Percentiles rank a stretch among this genome's conserved stretches.
phyloP scores from a whole-genome alignment of 2,797 vertebrate genomes.

The Myoxocephalus aenaeus region DNA sequence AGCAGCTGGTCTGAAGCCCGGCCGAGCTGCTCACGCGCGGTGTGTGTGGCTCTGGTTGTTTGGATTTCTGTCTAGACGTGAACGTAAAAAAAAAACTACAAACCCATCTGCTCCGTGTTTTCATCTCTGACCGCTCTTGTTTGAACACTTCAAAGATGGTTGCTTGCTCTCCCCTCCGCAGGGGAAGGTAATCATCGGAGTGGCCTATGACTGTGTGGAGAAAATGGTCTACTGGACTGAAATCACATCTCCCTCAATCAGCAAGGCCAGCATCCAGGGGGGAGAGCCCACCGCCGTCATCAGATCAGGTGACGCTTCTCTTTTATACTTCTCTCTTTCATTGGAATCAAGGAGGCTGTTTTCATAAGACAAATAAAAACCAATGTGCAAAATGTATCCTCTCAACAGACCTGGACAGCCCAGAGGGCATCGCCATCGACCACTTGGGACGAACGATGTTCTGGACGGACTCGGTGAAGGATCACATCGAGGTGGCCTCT shows the following conservation, averaged over 20 bases:
- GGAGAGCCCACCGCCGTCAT: slow-evolving; percentile 88
- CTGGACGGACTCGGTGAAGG: slow-evolving; percentile 93
- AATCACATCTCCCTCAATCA: slow-evolving; percentile 92
- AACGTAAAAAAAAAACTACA: slow-evolving; percentile 23
- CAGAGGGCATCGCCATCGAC: slow-evolving; percentile 93
- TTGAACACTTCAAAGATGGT: slow-evolving; percentile 52
- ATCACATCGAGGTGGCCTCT: slow-evolving; percentile 91
- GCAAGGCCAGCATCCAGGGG: slow-evolving; percentile 88
- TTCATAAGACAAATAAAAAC: not conserved
- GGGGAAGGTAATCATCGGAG: slow-evolving; percentile 92
- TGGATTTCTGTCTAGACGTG: slow-evolving; percentile 65
- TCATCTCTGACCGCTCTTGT: slow-evolving; percentile 19
- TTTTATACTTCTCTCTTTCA: not conserved
- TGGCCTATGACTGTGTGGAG: slow-evolving; percentile 93
- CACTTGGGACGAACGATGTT: slow-evolving; percentile 91
- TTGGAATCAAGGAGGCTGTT: not conserved
- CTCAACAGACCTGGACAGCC: slow-evolving; percentile 88
- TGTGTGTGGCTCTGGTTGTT: slow-evolving; percentile 57
- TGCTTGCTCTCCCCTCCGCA: slow-evolving; percentile 66
- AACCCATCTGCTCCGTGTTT: slow-evolving; percentile 58
- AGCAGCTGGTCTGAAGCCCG: slow-evolving; percentile 65
- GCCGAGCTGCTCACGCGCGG: slow-evolving; percentile 1
- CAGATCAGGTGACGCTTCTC: slow-evolving; percentile 81
- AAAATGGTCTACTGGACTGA: slow-evolving; percentile 97
- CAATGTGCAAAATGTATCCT: not conserved